Evolutionary conservation across 2,113 vertebrate genomes (phyloP).

Genomic region (Dasyornis broadbenti): DNA sequence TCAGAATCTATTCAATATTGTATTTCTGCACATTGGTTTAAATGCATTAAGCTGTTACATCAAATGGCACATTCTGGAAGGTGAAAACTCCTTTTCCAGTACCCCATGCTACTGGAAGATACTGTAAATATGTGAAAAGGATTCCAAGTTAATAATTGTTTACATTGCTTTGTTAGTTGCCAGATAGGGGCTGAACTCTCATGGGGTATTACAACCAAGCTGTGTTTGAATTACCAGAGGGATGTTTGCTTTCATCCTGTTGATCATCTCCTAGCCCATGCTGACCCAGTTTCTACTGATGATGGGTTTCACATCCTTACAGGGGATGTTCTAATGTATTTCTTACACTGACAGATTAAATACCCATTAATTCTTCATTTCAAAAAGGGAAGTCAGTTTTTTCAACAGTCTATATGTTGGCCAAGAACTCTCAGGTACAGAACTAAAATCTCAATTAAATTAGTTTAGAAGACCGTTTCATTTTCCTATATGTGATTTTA

Average conservation of each 20-base stretch:
- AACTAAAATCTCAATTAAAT: not conserved
- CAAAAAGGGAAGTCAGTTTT: not conserved
- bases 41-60: not conserved
- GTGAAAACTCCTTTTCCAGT: not conserved
- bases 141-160: not conserved
- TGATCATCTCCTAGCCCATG: not conserved
- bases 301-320: not conserved
- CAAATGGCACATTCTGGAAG: not conserved
- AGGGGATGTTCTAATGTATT: not conserved
- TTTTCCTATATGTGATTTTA: not conserved
- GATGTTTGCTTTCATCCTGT: not conserved
- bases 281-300: not conserved
- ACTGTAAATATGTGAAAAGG: not conserved
- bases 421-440: not conserved
- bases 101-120: not conserved
- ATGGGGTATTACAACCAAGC: not conserved
- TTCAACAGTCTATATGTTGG: not conserved
- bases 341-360: not conserved
- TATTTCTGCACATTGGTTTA: not conserved
- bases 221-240: not conserved
- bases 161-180: not conserved
- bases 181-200: not conserved
- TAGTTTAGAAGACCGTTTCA: not conserved
- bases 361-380: not conserved
- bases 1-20: not conserved